phyloP scores from a whole-genome alignment of 2,113 vertebrate species.

The Cyprinodon brontotheroides region DNA sequence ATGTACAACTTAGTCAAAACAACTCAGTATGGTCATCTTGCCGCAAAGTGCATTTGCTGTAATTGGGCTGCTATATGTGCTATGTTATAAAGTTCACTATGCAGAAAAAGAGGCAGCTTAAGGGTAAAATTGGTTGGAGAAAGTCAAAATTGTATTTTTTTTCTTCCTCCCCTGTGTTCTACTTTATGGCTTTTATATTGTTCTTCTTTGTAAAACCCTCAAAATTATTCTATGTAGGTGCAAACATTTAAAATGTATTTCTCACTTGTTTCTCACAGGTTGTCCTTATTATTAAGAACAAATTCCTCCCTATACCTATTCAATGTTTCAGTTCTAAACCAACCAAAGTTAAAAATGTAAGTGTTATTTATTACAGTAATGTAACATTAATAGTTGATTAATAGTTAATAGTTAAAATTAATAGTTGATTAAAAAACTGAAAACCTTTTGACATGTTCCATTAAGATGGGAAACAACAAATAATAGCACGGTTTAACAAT shows the following conservation, averaged over 20 bases:
- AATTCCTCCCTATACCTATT: neutral
- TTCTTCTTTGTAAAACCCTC: neutral
- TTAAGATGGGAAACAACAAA: neutral
- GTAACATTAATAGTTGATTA: neutral
- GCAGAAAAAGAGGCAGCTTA: neutral
- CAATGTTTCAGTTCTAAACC: neutral
- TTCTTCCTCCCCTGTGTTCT: neutral
- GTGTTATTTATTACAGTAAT: neutral
- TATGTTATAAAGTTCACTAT: neutral
- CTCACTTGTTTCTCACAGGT: neutral
- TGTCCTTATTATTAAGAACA: neutral
- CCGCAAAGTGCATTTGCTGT: neutral
- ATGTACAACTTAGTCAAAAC: neutral
- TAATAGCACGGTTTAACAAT: neutral
- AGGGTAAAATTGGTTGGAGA: neutral
- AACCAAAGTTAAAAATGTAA: neutral
- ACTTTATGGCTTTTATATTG: neutral
- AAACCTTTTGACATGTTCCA: neutral
- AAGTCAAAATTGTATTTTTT: neutral
- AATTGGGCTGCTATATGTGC: neutral
- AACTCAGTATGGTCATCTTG: neutral
- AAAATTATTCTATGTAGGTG: neutral
- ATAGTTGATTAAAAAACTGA: neutral
- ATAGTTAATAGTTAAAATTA: neutral
- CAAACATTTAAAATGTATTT: neutral